These are phyloP conservation scores for Lanistes nyassanus DNA, from an alignment of 1,140 invertebrate species.

Conservation along the genomic window DNA sequence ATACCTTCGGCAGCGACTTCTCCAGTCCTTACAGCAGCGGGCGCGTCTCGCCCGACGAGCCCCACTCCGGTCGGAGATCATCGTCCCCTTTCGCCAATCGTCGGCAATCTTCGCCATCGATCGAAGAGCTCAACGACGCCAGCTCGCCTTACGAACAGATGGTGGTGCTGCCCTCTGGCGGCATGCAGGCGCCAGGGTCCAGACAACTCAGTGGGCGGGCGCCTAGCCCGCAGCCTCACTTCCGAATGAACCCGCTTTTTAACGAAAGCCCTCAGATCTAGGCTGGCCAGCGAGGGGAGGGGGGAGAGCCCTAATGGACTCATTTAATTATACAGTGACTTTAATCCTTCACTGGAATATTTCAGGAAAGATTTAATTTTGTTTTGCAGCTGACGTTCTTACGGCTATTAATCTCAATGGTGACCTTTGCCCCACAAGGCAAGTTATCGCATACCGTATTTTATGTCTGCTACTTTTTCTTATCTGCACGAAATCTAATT, in stretches of 20 bases:
- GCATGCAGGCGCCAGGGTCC: neutral
- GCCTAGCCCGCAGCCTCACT: neutral
- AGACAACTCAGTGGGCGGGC: neutral
- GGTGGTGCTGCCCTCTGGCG: constrained; percentile 14
- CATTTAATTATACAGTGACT: too few relatives aligned
- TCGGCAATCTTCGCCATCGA: neutral
- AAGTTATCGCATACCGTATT: too few relatives aligned
- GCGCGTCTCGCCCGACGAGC: neutral
- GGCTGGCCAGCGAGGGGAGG: too few relatives aligned
- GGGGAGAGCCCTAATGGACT: too few relatives aligned
- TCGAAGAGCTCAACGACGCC: neutral
- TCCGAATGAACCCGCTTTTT: constrained; percentile 11
- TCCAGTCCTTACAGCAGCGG: neutral
- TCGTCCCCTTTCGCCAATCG: constrained; percentile 1
- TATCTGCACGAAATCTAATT: too few relatives aligned
- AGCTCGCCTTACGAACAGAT: constrained; percentile 10
- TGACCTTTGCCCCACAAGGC: too few relatives aligned
- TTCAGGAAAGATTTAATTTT: too few relatives aligned
- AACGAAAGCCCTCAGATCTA: constrained; percentile 5
- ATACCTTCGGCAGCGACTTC: constrained; percentile 6
- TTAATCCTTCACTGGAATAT: too few relatives aligned
- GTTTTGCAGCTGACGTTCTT: too few relatives aligned
- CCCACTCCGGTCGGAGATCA: constrained; percentile 1
- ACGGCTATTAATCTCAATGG: too few relatives aligned
- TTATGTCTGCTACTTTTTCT: too few relatives aligned